phyloP scores from a whole-genome alignment of 2,113 vertebrate genomes.

The Mormyrus iriodes region DNA sequence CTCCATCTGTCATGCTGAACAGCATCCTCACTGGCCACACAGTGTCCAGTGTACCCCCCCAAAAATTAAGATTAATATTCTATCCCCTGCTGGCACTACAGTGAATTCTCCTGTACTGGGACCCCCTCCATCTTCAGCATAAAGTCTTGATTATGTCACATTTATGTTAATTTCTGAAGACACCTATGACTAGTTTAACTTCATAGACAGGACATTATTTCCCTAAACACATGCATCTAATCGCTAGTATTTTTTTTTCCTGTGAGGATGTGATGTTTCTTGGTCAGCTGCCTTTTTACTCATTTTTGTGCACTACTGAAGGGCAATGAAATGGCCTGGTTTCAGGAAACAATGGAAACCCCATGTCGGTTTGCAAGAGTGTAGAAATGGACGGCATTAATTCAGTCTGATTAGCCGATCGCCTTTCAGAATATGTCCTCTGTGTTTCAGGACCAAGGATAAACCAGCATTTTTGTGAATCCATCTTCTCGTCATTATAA shows the following conservation, averaged over 20 bases:
- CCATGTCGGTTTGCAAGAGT: not conserved
- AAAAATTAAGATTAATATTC: not conserved
- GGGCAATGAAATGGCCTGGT: not conserved
- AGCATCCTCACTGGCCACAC: not conserved
- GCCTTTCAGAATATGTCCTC: not conserved
- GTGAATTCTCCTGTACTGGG: not conserved
- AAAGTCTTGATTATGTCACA: not conserved
- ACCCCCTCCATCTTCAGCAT: not conserved
- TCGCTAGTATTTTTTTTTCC: not conserved
- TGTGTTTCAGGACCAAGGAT: conserved; percentile 20
- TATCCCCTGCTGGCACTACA: not conserved
- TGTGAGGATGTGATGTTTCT: not conserved
- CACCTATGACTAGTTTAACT: not conserved
- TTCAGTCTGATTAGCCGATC: not conserved
- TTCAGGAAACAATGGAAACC: not conserved
- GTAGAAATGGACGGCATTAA: not conserved
- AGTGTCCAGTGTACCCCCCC: not conserved
- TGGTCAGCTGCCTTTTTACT: not conserved
- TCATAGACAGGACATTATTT: not conserved
- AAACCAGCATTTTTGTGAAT: not conserved
- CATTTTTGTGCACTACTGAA: not conserved
- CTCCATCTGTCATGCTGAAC: not conserved
- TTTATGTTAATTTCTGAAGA: not conserved
- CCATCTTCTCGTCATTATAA: conserved; percentile 10
- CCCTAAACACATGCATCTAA: not conserved